A percentile compares a stretch with the other conserved stretches of the same genome.
Conservation (phyloP, 2,113 vertebrate genomes). For the Prinia subflava region DNA sequence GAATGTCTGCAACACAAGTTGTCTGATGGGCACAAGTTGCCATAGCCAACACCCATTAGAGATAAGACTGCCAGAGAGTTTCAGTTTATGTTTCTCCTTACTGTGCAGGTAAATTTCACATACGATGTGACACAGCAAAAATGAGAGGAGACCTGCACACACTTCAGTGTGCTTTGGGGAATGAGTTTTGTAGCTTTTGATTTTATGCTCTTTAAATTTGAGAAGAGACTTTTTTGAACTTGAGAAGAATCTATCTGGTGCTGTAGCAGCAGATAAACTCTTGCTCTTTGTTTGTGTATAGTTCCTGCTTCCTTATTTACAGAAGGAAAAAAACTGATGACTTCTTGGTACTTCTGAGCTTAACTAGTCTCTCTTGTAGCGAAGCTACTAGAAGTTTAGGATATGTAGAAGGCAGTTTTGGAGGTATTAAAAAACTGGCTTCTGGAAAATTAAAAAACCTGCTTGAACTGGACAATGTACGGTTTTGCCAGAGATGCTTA, state of each 20-base stretch:
- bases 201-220: neutral
- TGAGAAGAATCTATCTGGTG: accelerated
- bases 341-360: neutral
- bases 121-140: accelerated
- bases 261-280: neutral
- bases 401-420: neutral
- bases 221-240: neutral
- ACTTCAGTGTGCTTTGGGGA: neutral
- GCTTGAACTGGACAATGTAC: neutral
- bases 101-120: neutral
- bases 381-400: neutral
- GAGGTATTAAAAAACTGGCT: neutral
- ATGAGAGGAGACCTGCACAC: accelerated
- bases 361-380: neutral
- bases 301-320: neutral
- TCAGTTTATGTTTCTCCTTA: neutral
- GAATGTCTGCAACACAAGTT: neutral
- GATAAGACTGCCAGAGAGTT: neutral
- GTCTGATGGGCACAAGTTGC: neutral
- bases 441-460: too few relatives aligned
- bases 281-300: neutral
- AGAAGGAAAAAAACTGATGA: neutral
- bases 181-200: neutral
- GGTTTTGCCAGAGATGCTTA: neutral
- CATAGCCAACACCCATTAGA: neutral